Conservation (phyloP, 35 echinoderm and acorn worm genomes). For the Apostichopus japonicus region DNA sequence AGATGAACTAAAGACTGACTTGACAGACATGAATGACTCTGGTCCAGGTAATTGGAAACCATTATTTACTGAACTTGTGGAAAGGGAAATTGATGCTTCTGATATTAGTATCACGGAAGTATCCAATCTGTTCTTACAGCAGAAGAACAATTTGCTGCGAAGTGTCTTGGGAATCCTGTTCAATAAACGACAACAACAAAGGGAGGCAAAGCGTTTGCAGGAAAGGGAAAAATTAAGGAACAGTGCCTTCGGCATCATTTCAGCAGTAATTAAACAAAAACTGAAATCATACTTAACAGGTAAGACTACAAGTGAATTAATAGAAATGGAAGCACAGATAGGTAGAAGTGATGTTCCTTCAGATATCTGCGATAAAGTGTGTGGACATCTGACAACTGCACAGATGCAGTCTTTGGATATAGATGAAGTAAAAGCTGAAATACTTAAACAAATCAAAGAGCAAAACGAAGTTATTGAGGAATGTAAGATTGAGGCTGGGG, state of each 20-base stretch:
- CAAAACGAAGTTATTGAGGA: not conserved
- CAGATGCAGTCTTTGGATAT: not conserved
- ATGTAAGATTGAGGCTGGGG: not conserved
- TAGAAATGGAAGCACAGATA: not conserved
- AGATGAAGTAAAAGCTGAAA: not conserved
- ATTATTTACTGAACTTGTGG: not conserved
- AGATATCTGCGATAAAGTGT: not conserved
- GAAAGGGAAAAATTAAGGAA: not conserved
- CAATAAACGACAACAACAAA: not conserved
- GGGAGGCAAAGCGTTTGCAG: not conserved
- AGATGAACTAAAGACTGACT: not conserved
- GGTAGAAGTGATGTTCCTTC: not conserved
- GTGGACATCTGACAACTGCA: not conserved
- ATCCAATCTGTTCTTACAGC: not conserved
- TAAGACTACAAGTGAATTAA: not conserved
- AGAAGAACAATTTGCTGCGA: not conserved
- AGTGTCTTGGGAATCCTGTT: not conserved
- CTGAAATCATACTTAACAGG: not conserved
- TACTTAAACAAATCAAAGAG: not conserved
- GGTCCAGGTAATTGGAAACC: not conserved
- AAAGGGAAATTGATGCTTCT: no score
- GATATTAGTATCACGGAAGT: not conserved
- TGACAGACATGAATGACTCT: not conserved
- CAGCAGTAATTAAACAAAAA: not conserved
- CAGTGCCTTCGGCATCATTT: not conserved